Evolutionary conservation across 2,888 invertebrate species (phyloP), one percentile per base, ranked within the genome.

Genomic region (Parascotia fuliginaria): DNA sequence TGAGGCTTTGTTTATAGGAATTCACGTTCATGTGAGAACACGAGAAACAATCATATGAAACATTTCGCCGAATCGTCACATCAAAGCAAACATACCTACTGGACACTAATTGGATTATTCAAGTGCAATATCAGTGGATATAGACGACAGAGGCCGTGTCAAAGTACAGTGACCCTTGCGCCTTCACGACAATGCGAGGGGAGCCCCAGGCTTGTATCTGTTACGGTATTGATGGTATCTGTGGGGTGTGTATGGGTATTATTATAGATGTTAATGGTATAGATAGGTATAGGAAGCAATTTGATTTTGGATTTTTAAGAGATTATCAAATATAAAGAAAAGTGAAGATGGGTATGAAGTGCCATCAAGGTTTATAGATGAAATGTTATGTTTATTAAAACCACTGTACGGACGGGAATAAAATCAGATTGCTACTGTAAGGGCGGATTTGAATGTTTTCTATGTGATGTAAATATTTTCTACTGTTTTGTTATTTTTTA

Each of bases 81-180:
- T 84, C 85, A 85, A 85, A 85, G 83, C 77, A 71, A 67, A 66
- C 63, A 74, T 71, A 70, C 71, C 73, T 75, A 73, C 73, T 70
- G 77, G 70, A 63, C 61, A 70, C 83, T 87, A 87, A 88, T 87
- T 87, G 86, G 82, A 87, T 87, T 86, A 85, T 79, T 77, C 75
- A 75, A 77, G 76, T 79, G 79, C 80, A 79, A 85, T 85, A 88
- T 87, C 85, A 87, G 81, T 81, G 75, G 81, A 84, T 85, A 83
- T 83, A 75, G 74, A 72, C 75, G 79, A 76, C 70, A 71, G 67
- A 60, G 63, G 52, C 65, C 68, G 76, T 78, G 83, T 78, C 81
- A 79, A 74, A 80, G 82, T 79, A 81, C 86, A 83, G 65, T 85
- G 87, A 87, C 87, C 88, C 81, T 77, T 64, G 64, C 81, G 77